Base-by-base conservation (phyloP, 2,888 invertebrate genomes). In the Yponomeuta cagnagella region DNA sequence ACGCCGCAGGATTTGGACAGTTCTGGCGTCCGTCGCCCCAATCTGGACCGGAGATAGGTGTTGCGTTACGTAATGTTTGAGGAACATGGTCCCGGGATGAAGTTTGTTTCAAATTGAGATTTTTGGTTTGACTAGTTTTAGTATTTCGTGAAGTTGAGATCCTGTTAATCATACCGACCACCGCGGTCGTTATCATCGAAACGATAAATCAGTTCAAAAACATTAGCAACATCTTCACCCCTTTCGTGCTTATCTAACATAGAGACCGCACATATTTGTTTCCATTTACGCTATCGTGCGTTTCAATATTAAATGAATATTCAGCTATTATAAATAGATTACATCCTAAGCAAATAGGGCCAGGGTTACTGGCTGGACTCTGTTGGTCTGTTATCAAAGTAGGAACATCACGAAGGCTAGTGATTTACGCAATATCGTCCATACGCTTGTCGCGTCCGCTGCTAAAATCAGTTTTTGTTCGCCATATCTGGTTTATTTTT, bases 341-440 rank as follows among this genome's bases (percentile, higher is more conserved):
- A 85, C 85, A 87, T 87, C 82, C 86, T 82, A 77, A 82, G 75
- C 80, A 77, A 84, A 90, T 87, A 88, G 88, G 90, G 91, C 90
- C 91, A 91, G 90, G 91, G 91, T 89, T 90, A 89, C 77, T 79
- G 76, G 73, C 78, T 82, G 82, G 81, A 77, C 80, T 80, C 75
- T 76, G 79, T 78, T 82, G 78, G 77, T 80, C 80, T 80, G 83
- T 90, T 91, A 90, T 90, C 90, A 80, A 77, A 83, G 80, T 85
- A 89, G 89, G 90, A 90, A 88, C 89, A 77, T 80, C 77, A 78
- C 82, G 87, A 89, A 90, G 90, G 90, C 89, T 90, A 84, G 78
- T 79, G 82, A 86, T 88, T 91, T 91, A 89, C 90, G 91, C 90
- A 91, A 91, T 83, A 84, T 73, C 77, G 71, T 72, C 73, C 78